Percentiles rank a stretch among this genome's conserved stretches.
Conservation (phyloP, 2,797 vertebrate species). For the Cichlasoma orientale region DNA sequence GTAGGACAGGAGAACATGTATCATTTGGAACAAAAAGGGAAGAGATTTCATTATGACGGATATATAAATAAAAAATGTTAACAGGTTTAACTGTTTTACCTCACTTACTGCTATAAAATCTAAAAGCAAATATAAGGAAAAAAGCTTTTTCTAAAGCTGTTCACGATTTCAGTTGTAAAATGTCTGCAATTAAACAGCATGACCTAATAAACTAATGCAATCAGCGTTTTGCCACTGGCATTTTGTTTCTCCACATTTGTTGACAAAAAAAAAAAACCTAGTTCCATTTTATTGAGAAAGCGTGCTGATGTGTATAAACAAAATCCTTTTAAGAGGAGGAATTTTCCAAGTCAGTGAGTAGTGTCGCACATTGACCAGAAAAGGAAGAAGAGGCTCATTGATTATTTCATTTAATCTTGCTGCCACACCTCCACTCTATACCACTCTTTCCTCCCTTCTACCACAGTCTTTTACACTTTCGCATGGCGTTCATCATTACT, state of each 20-base stretch:
- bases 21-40: background rate
- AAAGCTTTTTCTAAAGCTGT: background rate
- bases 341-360: constrained; percentile 60
- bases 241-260: constrained; percentile 15
- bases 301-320: constrained; percentile 39
- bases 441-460: constrained; percentile 34
- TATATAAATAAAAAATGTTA: background rate
- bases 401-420: constrained; percentile 67
- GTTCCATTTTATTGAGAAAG: constrained; percentile 37
- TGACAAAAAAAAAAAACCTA: constrained; percentile 25
- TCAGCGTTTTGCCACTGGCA: constrained; percentile 3
- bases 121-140: background rate
- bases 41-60: background rate
- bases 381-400: constrained; percentile 61
- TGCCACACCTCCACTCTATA: constrained; percentile 55
- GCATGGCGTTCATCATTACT: constrained; percentile 53
- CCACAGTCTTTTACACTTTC: constrained; percentile 36
- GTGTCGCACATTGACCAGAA: constrained; percentile 55
- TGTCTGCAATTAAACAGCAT: background rate
- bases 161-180: background rate
- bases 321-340: constrained; percentile 44
- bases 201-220: background rate
- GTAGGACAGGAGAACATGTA: background rate
- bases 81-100: background rate
- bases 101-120: background rate